Evolutionary conservation across 2,797 vertebrate species (phyloP).

Genomic region (Spondyliosoma cantharus): DNA sequence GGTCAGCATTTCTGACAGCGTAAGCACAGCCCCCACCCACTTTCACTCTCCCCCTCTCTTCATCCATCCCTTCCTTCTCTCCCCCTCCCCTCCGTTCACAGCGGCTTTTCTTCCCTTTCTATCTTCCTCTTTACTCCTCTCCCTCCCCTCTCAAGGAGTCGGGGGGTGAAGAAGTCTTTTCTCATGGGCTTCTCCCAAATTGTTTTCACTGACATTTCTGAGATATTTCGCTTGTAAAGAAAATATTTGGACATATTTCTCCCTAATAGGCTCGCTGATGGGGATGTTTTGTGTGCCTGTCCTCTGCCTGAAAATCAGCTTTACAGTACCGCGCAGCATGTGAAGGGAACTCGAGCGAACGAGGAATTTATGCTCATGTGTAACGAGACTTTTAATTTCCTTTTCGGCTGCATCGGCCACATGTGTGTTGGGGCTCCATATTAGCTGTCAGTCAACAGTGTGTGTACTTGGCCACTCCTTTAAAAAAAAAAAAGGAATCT

Average conservation of each 20-base stretch:
- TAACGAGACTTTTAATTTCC: constrained; percentile 13
- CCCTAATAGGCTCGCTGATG: constrained; percentile 66
- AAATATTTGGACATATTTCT: constrained; percentile 82
- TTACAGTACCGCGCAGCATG: constrained; percentile 12
- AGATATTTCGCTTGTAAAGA: constrained; percentile 80
- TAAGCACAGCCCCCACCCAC: constrained; percentile 63
- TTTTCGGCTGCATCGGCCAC: constrained; percentile 39
- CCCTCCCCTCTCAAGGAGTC: constrained; percentile 47
- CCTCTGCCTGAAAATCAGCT: constrained; percentile 40
- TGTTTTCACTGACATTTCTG: constrained; percentile 85
- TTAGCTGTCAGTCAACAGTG: constrained; percentile 36
- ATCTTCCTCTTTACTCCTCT: constrained; percentile 39
- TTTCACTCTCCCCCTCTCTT: constrained; percentile 27
- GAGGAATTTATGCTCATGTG: not conserved
- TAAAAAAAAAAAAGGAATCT: constrained; percentile 24
- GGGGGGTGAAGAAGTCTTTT: constrained; percentile 75
- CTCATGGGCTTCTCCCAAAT: constrained; percentile 79
- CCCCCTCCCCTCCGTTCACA: constrained; percentile 54
- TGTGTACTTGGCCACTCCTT: constrained; percentile 14
- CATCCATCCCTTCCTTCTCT: constrained; percentile 41
- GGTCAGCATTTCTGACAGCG: constrained; percentile 80
- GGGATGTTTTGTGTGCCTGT: constrained; percentile 45
- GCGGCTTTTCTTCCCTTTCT: constrained; percentile 54
- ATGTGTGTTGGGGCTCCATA: constrained; percentile 13
- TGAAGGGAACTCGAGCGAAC: not conserved